Base-by-base conservation (phyloP, 2,797 vertebrate species). In the Salmo trutta region DNA sequence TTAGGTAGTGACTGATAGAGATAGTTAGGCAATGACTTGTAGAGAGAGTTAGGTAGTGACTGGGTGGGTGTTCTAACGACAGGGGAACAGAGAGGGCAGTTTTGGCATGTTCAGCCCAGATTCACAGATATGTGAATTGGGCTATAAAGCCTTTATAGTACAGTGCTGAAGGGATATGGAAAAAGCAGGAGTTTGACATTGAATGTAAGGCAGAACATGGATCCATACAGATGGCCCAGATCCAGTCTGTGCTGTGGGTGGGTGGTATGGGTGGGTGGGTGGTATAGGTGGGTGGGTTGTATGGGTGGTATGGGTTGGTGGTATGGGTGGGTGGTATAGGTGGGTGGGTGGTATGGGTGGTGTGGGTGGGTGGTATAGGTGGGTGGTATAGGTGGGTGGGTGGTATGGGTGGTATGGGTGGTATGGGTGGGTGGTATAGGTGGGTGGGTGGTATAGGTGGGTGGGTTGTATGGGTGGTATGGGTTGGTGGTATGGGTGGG, bases 81-180 rank as follows among this genome's bases (percentile, higher is more conserved):
- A 92, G 90, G 89, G 85, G 86, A 84, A 74, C 87, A 91, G 86
- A 91, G 86, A 85, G 90, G 87, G 89, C 90, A 92, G 91, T 89
- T 91, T 88, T 87, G 88, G 86, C 90, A 87, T 90, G 89, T 88
- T 77, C 84, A 85, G 84, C 85, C 81, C 82, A 47, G 69, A 77
- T 90, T 91, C 85, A 88, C 91, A 89, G 90, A 82, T 80, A 90
- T 88, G 85, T 90, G 88, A 88, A 93, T 91, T 89, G 84, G 89
- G 74, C 86, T 84, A 84, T 92, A 91, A 93, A 84, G 54, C 90
- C 85, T 81, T 82, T 88, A 87, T 33, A 84, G 87, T 89, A 81
- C 84, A 90, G 86, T 87, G 86, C 89, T 84, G 79, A 87, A 87
- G 89, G 91, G 76, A 83, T 82, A 83, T 81, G 88, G 83, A 86